Percentiles rank a stretch among this genome's conserved stretches.
Conservation (phyloP, 1,140 invertebrate species). For the Adelges cooleyi region DNA sequence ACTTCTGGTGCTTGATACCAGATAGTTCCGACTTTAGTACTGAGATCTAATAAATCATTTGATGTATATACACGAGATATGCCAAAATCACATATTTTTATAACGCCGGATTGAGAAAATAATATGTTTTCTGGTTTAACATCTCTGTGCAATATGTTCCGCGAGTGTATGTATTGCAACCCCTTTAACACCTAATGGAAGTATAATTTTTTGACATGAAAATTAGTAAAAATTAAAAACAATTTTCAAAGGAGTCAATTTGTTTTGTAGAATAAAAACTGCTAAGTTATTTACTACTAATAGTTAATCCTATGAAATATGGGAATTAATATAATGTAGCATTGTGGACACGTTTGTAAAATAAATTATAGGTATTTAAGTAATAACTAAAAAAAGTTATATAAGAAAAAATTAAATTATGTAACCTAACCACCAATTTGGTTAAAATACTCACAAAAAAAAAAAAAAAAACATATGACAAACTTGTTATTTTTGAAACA, state of each 20-base stretch:
- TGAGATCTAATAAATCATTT: not conserved
- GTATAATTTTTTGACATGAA: not conserved
- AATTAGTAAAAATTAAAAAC: not conserved
- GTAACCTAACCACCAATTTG: no score
- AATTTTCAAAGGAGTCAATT: no score
- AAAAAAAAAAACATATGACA: no score
- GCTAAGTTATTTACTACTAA: no score
- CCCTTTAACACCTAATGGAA: not conserved
- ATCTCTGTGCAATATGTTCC: constrained; percentile 25
- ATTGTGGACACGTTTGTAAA: not conserved
- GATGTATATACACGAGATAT: not conserved
- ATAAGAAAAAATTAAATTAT: no score
- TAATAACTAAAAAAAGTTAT: no score
- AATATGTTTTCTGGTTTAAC: constrained; percentile 2
- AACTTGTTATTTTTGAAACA: no score
- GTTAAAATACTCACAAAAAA: no score
- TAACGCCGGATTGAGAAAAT: not conserved
- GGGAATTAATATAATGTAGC: not conserved
- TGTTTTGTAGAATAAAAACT: no score
- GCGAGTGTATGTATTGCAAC: not conserved
- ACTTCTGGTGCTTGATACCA: not conserved
- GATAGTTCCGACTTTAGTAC: not conserved
- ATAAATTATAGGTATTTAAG: not conserved
- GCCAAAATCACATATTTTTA: constrained; percentile 2
- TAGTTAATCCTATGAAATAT: no score